Conservation (phyloP, 2,797 vertebrate genomes). For the Staurois parvus region DNA sequence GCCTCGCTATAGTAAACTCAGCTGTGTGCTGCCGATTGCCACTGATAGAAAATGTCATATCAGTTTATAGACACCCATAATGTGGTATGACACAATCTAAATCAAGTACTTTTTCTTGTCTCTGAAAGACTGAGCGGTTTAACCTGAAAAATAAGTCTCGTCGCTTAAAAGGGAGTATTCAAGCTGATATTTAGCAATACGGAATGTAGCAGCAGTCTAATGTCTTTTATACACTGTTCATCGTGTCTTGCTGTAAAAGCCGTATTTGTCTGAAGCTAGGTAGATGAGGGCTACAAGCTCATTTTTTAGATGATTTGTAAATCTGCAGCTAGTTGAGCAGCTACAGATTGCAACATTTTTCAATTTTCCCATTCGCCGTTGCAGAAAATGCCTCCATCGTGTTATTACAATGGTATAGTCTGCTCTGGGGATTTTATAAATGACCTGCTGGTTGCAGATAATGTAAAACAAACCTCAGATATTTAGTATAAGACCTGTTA, state of each 20-base stretch:
- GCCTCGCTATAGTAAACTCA: not conserved
- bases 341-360: slow-evolving; percentile 25
- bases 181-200: slow-evolving; percentile 7
- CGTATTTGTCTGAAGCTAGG: slow-evolving; percentile 9
- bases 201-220: slow-evolving; percentile 7
- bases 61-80: not conserved
- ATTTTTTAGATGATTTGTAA: slow-evolving; percentile 4
- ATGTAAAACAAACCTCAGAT: not conserved
- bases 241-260: slow-evolving; percentile 3
- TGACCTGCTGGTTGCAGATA: not conserved
- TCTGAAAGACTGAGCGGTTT: not conserved
- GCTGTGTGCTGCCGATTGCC: not conserved
- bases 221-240: slow-evolving; percentile 1
- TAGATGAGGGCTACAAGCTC: not conserved
- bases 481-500: not conserved
- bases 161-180: not conserved
- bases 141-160: slow-evolving; percentile 10
- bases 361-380: not conserved
- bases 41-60: not conserved
- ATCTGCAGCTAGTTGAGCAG: slow-evolving; percentile 11
- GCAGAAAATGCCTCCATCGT: not conserved
- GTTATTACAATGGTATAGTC: not conserved
- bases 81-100: slow-evolving; percentile 4
- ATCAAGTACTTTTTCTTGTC: not conserved
- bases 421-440: not conserved